Evolutionary conservation across 2,113 vertebrate genomes (phyloP), one percentile per base, ranked within the genome.

Genomic region (Ailuropoda melanoleuca): DNA sequence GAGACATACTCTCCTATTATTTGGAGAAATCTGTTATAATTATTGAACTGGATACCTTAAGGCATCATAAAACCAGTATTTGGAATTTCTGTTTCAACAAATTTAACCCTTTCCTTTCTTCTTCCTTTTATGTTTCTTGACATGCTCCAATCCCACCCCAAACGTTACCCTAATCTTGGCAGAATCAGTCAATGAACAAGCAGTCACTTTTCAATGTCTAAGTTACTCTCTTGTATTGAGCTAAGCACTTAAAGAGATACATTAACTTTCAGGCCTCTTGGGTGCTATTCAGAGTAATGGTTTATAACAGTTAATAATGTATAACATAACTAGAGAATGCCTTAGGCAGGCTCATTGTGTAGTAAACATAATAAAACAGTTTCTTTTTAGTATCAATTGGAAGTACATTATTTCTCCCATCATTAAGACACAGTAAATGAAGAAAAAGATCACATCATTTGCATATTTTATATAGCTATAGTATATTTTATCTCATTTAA

Each of bases 301-400:
- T 97, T 98, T 98, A 96, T 98, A 98, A 97, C 97, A 98, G 97
- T 98, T 97, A 98, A 97, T 98, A 98, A 98, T 98, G 97, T 98
- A 98, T 98, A 97, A 96, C 96, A 95, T 97, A 98, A 98, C 95
- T 95, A 96, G 95, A 96, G 96, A 97, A 95, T 88, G 97, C 97
- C 96, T 88, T 53, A 97, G 97, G 96, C 97, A 94, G 95, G n/a
- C 96, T 97, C 84, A 97, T 89, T 98, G 95, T 97, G 96, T 95
- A 96, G 97, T 97, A 98, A 98, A 98, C 98, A 98, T 95, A 98
- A 98, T 96, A 97, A 97, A 98, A 96, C 84, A 75, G 95, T 86
- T 96, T 90, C 68, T 93, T 97, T 97, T 97, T 94, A 98, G 70
- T 95, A 97, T 97, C 97, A 95, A 31, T 97, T 97, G 90, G 84